Base-by-base conservation (phyloP, 2,888 invertebrate species). In the Calliphora vomitoria region DNA sequence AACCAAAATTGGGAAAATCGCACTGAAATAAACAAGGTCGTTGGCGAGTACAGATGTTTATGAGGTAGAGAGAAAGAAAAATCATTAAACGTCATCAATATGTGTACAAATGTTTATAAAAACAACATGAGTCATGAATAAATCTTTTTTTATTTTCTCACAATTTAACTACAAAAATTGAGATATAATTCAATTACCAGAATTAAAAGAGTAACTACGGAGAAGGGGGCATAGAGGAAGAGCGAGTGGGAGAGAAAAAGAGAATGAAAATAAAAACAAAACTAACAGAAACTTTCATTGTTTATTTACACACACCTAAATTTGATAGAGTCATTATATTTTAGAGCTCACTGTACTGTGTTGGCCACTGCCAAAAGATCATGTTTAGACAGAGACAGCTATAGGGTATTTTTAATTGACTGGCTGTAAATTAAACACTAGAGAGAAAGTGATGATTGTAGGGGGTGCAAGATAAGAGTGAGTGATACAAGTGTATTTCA, bases 11-110 rank as follows among this genome's bases (percentile, higher is more conserved):
- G 68, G 68, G 53, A 80, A 80, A 66, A 25, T 86, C 64, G 69
- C 50, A 78, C 31, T 41, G 15, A 62, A 60, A 83, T 47, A 76
- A 83, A 81, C 86, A 87, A 87, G 86, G 86, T 83, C 87, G 64
- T 79, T 41, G 44, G 20, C 41, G 8, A 68, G 44, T n/a, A 18
- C 31, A 20, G 11, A 20, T 11, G 11, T 44, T 35, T 3, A 3
- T 44, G 38, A 20, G 11, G 25, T 1, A 62, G 38, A 80, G 75
- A 66, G 55, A 64, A 31, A 38, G 50, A 60, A 53, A n/a, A 75
- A 74, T 50, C 5, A 41, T 74, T 25, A 79, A 72, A 82, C 84
- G 87, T 84, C 84, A 85, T 85, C 82, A 82, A 53, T 10, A 71
- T 47, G 13, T 44, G 13, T 44, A 13, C 10, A 79, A 74, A 35